phyloP scores from a whole-genome alignment of 2,113 vertebrate species.

The Muntiacus muntjak region DNA sequence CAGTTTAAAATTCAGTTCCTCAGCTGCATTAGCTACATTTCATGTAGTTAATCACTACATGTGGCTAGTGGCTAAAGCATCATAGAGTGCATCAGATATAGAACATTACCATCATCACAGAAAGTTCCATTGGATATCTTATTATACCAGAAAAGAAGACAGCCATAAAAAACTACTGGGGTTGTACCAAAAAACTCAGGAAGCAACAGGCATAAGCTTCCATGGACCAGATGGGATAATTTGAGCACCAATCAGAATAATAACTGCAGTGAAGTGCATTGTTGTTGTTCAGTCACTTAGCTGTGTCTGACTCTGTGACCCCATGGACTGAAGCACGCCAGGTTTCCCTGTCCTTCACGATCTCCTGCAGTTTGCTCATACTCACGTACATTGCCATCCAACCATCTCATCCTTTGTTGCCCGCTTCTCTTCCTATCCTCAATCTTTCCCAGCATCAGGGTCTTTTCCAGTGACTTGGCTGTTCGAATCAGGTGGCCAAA shows the following conservation, averaged over 20 bases:
- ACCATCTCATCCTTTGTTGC: background rate
- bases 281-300: background rate
- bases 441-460: background rate
- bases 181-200: background rate
- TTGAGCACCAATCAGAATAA: background rate
- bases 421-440: background rate
- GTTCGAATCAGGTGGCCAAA: background rate
- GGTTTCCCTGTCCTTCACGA: background rate
- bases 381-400: background rate
- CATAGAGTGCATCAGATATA: background rate
- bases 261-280: background rate
- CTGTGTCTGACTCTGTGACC: background rate
- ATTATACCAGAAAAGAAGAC: background rate
- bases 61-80: background rate
- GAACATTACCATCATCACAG: background rate
- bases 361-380: background rate
- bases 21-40: background rate
- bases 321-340: background rate
- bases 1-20: background rate
- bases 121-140: background rate
- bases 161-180: background rate
- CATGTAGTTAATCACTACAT: background rate
- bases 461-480: background rate
- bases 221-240: background rate
- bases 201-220: background rate